A percentile compares a stretch with the other conserved stretches of the same genome.
These are phyloP conservation scores for Trachymyrmex septentrionalis DNA, from an alignment of 1,140 invertebrate species.

Conservation along the genomic window DNA sequence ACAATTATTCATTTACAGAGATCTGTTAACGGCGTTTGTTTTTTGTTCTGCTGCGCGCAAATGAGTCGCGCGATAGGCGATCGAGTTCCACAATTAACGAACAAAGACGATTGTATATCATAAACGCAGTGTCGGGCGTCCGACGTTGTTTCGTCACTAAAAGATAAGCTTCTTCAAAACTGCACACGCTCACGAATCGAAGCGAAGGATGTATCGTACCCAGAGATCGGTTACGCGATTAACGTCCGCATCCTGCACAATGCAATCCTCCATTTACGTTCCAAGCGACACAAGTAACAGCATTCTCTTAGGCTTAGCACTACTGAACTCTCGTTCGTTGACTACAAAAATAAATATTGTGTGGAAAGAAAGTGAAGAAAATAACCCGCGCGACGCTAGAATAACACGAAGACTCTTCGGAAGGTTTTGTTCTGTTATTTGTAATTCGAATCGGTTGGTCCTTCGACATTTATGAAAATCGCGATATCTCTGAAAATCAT, in stretches of 20 bases:
- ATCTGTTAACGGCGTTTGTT: not conserved
- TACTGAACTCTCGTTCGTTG: not conserved
- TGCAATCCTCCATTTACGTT: conserved; percentile 39
- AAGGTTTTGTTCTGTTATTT: not conserved
- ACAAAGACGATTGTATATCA: conserved; percentile 42
- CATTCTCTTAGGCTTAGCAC: not conserved
- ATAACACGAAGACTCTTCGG: not conserved
- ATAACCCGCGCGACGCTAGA: not conserved
- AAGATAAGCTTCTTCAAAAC: conserved; percentile 74
- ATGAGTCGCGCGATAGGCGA: conserved; percentile 24
- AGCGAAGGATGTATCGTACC: conserved; percentile 54
- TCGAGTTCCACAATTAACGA: conserved; percentile 12
- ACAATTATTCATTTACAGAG: not conserved
- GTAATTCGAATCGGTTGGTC: not conserved
- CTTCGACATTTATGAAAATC: conserved; percentile 26
- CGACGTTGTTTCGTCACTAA: conserved; percentile 65
- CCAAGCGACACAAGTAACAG: not conserved
- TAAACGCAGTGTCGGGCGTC: conserved; percentile 51
- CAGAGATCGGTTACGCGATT: conserved; percentile 66
- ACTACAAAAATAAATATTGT: not conserved
- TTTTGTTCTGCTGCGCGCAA: not conserved
- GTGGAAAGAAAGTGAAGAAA: not conserved
- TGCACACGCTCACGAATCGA: conserved; percentile 64
- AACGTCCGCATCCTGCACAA: conserved; percentile 70
- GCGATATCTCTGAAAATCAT: not conserved